Base-by-base conservation (phyloP, 2,113 vertebrate species). In the Nicator chloris region DNA sequence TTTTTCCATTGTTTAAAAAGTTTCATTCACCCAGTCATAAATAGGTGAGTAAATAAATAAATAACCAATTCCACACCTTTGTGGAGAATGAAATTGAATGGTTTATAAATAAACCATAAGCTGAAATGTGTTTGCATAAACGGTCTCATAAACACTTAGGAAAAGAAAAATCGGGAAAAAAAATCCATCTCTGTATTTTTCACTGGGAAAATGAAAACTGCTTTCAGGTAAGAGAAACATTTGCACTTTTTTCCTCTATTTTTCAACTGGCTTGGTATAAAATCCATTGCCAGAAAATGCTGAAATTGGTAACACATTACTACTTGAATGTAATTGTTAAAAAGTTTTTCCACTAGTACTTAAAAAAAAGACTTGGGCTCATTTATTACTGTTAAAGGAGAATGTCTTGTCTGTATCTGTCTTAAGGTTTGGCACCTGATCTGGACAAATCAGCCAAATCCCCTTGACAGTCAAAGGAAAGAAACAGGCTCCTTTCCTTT, bases 61-160 rank as follows among this genome's bases (percentile, higher is more conserved):
- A 90, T 94, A 96, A 94, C 49, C 80, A 90, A 86, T 96, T 83
- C 92, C 76, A 79, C 61, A 94, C 64, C 92, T 88, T 94, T 79
- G 65, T 84, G 81, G 63, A 92, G 61, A 88, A 88, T 49, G 60
- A 86, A 95, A 93, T 94, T 64, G 85, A 86, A 86, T 76, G 70
- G 68, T 90, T 91, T 93, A 96, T 94, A 96, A 97, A 96, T 95
- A 97, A 97, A 90, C 76, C 80, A 97, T 88, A 93, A 81, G 23
- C 15, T 60, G 90, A 94, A 77, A 69, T 94, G 53, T 11, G 8
- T 86, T 93, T 96, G 88, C 87, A 95, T 95, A 90, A 96, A 90
- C 56, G 84, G 44, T 92, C 92, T 92, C 64, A 93, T 84, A 86
- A 95, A 76, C 61, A 82, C 57, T 64, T 84, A 93, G 69, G 72